Conservation (phyloP, 1,140 invertebrate species). For the Platyscapa corneri region DNA sequence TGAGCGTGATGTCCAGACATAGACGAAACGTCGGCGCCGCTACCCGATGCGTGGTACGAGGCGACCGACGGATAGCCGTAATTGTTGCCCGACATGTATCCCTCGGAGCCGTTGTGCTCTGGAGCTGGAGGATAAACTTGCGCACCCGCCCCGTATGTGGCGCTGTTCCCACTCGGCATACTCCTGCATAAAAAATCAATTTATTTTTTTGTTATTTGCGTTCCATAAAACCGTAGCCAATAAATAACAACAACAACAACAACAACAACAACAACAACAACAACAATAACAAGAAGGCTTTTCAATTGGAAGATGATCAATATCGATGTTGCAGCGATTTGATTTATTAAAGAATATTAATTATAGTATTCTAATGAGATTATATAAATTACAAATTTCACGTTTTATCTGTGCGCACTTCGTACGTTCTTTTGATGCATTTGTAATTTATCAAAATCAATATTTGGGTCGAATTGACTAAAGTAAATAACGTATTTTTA, state of each 20-base stretch:
- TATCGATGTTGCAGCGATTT: not conserved
- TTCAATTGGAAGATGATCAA: not conserved
- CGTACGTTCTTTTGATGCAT: not conserved
- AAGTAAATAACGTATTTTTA: too few relatives aligned
- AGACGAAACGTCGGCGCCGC: not conserved
- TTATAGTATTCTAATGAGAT: not conserved
- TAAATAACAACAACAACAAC: too few relatives aligned
- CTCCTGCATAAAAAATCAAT: constrained; percentile 22
- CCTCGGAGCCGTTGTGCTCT: constrained; percentile 65
- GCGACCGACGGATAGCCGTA: constrained; percentile 43
- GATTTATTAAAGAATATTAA: not conserved
- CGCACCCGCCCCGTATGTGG: constrained; percentile 2
- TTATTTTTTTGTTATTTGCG: not conserved
- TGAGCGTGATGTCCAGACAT: constrained; percentile 26
- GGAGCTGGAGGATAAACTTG: constrained; percentile 42
- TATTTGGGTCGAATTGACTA: too few relatives aligned
- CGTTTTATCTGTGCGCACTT: not conserved
- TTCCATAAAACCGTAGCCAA: too few relatives aligned
- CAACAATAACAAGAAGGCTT: too few relatives aligned
- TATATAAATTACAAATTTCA: not conserved
- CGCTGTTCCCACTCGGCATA: constrained; percentile 30
- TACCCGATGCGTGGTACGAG: constrained; percentile 30
- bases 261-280: too few relatives aligned
- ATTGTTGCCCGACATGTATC: constrained; percentile 57
- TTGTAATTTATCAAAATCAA: not conserved